Base-by-base conservation (phyloP, 2,113 vertebrate genomes). In the Corapipo altera region DNA sequence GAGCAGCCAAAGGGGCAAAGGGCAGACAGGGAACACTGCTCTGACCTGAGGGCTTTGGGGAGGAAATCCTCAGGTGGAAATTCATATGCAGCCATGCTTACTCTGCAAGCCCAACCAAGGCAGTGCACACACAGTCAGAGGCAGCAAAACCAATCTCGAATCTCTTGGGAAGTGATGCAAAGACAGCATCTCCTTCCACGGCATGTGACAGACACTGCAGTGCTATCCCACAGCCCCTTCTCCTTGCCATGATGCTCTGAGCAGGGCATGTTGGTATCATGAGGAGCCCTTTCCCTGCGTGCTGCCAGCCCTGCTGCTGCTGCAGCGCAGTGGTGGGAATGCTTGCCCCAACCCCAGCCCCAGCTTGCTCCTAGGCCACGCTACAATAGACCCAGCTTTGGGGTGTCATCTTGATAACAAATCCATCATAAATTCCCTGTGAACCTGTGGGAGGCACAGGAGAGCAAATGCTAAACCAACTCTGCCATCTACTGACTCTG, bases 401-500 rank as follows among this genome's bases (percentile, higher is more conserved):
- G 49, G 28, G 24, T 4, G 2, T 33, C 32, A 8, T 55, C n/a
- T 39, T 59, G 43, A 21, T 54, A 32, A 58, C 16, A 80, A 70
- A 90, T 85, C 71, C 67, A 49, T 22, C 22, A 20, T 4, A 59
- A 88, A 83, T 83, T 62, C 71, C 59, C 64, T 48, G 30, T 9
- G 55, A 91, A 59, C 28, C 39, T 58, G 23, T 11, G 24, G 21
- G 52, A 76, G 43, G 13, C 41, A 20, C 1, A 3, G 41, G 33
- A 49, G 62, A 87, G 44, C 32, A 44, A 85, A 79, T 28, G 48
- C 67, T 91, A 91, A 91, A 95, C 16, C 96, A 96, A 89, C 75
- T 94, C 95, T 96, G 95, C 93, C 92, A 95, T 91, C 93, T 96
- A 74, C 92, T 94, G 96, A 90, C 89, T 61, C 41, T 46, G 28